These are phyloP conservation scores for Rhinatrema bivittatum DNA, from an alignment of 2,797 vertebrate genomes.

Conservation along the genomic window DNA sequence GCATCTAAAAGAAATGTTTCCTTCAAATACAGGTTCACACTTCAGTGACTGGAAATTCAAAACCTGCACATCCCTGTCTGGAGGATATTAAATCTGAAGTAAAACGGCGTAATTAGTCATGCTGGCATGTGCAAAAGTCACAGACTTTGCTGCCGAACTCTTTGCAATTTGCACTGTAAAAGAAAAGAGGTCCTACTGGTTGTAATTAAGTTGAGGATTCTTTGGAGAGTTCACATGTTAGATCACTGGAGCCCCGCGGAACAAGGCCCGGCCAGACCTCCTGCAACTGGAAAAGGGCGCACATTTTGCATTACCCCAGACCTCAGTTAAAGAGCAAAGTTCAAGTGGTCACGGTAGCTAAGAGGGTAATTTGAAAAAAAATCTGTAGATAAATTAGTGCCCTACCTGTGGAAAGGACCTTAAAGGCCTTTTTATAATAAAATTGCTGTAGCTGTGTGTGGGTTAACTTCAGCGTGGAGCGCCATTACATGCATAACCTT, in stretches of 20 bases:
- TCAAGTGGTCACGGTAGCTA: too few species aligned
- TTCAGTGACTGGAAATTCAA: slow-evolving; percentile 21
- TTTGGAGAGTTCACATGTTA: not conserved
- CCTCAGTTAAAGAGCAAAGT: too few species aligned
- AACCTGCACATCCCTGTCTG: slow-evolving; percentile 9
- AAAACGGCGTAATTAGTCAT: slow-evolving; percentile 5
- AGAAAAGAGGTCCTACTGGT: slow-evolving; percentile 12
- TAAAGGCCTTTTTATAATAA: too few species aligned
- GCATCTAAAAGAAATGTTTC: slow-evolving; percentile 26
- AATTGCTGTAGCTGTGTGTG: too few species aligned
- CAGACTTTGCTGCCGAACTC: not conserved
- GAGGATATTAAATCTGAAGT: slow-evolving; percentile 5
- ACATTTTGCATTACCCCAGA: too few species aligned
- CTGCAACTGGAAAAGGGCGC: too few species aligned
- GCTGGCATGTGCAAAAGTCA: slow-evolving; percentile 5
- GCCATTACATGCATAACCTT: too few species aligned
- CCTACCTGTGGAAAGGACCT: too few species aligned
- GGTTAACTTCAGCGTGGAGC: too few species aligned
- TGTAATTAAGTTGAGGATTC: not conserved
- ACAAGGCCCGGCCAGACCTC: too few species aligned
- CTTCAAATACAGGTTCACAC: slow-evolving; percentile 28
- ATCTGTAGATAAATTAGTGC: too few species aligned
- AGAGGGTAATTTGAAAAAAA: too few species aligned
- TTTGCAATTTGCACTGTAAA: slow-evolving; percentile 18
- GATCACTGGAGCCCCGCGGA: not conserved